Percentiles rank a stretch among this genome's conserved stretches.
Evolutionary conservation across 2,888 invertebrate species (phyloP).

Genomic region (Sarcophaga subvicina): DNA sequence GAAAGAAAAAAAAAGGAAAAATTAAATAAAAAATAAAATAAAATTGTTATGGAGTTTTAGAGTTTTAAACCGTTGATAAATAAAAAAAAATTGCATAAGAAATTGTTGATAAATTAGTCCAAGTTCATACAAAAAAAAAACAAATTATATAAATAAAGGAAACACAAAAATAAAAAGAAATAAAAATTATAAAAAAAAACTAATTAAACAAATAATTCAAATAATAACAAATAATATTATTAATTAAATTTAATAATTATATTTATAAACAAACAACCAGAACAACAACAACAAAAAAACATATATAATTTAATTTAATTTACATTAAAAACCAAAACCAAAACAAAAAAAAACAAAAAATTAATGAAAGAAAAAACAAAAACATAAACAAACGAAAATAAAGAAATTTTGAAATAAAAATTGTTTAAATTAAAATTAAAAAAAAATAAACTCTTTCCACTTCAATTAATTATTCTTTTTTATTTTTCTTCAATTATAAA

Average conservation of each 20-base stretch:
- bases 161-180: conserved; percentile 59
- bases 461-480: no score
- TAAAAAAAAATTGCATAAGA: conserved; percentile 77
- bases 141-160: conserved; percentile 68
- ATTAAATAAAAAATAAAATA: conserved; percentile 58
- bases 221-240: conserved; percentile 69
- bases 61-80: conserved; percentile 72
- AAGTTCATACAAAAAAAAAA: conserved; percentile 75
- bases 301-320: conserved; percentile 61
- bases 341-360: conserved; percentile 5
- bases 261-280: conserved; percentile 66
- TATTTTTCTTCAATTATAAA: no score
- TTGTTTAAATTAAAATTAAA: conserved; percentile 56
- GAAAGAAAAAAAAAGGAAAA: conserved; percentile 40
- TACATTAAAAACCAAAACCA: conserved; percentile 39
- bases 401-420: conserved; percentile 63
- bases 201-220: conserved; percentile 25
- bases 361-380: no score
- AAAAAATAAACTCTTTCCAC: conserved; percentile 3
- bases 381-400: conserved; percentile 44
- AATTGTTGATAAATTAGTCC: conserved; percentile 80
- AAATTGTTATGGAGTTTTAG: conserved; percentile 69
- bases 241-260: conserved; percentile 72
- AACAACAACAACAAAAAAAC: conserved; percentile 74
- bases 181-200: no score